Conservation (phyloP, 2,888 invertebrate species). For the Standfussiana lucernea region DNA sequence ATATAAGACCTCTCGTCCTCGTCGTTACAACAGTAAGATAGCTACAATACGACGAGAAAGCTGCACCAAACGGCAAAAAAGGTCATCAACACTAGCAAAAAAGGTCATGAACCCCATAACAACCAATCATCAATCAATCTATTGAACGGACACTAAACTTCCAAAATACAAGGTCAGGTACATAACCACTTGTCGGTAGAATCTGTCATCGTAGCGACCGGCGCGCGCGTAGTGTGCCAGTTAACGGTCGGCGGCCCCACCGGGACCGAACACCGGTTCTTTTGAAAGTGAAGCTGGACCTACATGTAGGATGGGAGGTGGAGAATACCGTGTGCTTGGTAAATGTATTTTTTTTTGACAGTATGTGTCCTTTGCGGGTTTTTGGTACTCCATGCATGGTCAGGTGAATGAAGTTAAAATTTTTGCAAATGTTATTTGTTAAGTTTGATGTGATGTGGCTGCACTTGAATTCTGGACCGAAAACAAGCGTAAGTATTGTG, state of each 20-base stretch:
- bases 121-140: neutral
- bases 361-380: neutral
- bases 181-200: conserved; percentile 30
- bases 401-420: neutral
- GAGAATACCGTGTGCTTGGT: conserved; percentile 21
- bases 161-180: conserved; percentile 48
- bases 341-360: neutral
- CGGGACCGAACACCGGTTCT: conserved; percentile 65
- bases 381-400: neutral
- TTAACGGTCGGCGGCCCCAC: conserved; percentile 72
- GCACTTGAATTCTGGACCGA: neutral
- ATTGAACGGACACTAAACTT: conserved; percentile 15
- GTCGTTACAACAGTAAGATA: neutral
- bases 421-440: neutral
- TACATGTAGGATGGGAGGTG: conserved; percentile 25
- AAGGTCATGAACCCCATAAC: neutral
- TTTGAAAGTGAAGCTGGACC: conserved; percentile 63
- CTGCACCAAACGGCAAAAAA: neutral
- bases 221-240: conserved; percentile 65
- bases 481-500: neutral
- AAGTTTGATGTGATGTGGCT: neutral
- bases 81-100: neutral
- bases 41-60: neutral
- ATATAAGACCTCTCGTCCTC: neutral
- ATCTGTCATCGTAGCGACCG: conserved; percentile 37